phyloP scores from a whole-genome alignment of 37 sponge, comb jelly and placozoan species.

The Bolinopsis microptera region DNA sequence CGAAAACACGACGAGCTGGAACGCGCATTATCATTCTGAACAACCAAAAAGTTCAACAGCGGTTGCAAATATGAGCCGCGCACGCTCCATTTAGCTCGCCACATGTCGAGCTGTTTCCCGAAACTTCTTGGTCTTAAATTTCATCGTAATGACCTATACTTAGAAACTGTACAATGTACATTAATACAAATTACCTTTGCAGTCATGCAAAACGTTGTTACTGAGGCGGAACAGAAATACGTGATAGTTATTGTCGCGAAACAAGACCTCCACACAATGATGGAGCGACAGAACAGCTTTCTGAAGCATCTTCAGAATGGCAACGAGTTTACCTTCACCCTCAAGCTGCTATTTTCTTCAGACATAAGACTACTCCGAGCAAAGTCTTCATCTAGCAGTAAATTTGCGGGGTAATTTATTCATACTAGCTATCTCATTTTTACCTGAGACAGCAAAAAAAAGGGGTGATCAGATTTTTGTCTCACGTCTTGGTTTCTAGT shows the following conservation, averaged over 20 bases:
- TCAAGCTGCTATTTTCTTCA: background rate
- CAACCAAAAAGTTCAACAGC: background rate
- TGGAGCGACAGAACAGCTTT: background rate
- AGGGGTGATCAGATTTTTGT: too few species aligned
- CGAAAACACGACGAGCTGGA: background rate
- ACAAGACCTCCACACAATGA: slow-evolving; percentile 8
- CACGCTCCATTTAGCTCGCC: background rate
- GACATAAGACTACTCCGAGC: background rate
- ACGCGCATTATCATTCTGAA: background rate
- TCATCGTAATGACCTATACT: too few species aligned
- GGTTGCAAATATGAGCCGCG: background rate
- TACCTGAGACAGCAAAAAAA: too few species aligned
- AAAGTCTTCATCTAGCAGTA: background rate
- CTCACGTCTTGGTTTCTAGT: too few species aligned
- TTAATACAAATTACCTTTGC: too few species aligned
- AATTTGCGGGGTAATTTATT: background rate
- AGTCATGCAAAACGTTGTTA: background rate
- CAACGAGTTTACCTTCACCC: background rate
- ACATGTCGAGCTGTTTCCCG: background rate
- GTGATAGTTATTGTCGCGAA: background rate
- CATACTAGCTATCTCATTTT: too few species aligned
- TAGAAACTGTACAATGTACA: too few species aligned
- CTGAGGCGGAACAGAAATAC: background rate
- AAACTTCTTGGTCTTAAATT: too few species aligned
- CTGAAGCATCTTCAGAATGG: background rate